Conservation (phyloP, 2,888 invertebrate species). For the Lepidocyrtinus sp. region DNA sequence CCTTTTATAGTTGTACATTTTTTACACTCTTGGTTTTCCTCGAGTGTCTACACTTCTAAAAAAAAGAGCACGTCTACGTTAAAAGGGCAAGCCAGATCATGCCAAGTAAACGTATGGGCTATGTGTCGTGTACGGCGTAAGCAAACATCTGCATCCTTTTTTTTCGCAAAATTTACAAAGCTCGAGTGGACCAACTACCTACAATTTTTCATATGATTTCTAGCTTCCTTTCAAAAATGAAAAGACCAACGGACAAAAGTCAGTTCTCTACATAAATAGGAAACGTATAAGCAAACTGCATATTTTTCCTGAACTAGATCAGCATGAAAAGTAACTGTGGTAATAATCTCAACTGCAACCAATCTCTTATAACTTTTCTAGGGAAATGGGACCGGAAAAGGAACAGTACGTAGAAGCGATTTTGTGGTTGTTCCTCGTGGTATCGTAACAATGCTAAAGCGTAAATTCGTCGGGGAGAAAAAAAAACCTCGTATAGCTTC, state of each 20-base stretch:
- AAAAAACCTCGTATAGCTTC: neutral
- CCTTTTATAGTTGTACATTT: neutral
- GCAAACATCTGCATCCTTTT: slow-evolving; percentile 58
- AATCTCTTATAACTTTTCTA: slow-evolving; percentile 46
- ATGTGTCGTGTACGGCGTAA: slow-evolving; percentile 57
- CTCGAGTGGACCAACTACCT: neutral
- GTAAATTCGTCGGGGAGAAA: neutral
- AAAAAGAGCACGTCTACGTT: slow-evolving; percentile 51
- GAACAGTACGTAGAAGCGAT: slow-evolving; percentile 51
- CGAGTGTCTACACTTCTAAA: slow-evolving; percentile 45
- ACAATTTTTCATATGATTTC: neutral
- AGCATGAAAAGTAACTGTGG: neutral
- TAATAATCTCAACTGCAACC: slow-evolving; percentile 10
- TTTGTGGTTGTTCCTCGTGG: slow-evolving; percentile 37
- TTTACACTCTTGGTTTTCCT: slow-evolving; percentile 11
- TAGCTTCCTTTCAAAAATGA: neutral
- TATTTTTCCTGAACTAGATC: neutral
- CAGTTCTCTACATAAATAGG: slow-evolving; percentile 6
- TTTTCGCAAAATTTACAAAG: neutral
- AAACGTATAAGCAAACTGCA: neutral
- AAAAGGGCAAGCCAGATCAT: slow-evolving; percentile 55
- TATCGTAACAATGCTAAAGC: neutral
- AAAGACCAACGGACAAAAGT: neutral
- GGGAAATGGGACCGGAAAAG: slow-evolving; percentile 60
- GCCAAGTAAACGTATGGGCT: slow-evolving; percentile 54